These are phyloP conservation scores for Camponotus floridanus DNA, from an alignment of 1,140 invertebrate genomes.

Conservation along the genomic window DNA sequence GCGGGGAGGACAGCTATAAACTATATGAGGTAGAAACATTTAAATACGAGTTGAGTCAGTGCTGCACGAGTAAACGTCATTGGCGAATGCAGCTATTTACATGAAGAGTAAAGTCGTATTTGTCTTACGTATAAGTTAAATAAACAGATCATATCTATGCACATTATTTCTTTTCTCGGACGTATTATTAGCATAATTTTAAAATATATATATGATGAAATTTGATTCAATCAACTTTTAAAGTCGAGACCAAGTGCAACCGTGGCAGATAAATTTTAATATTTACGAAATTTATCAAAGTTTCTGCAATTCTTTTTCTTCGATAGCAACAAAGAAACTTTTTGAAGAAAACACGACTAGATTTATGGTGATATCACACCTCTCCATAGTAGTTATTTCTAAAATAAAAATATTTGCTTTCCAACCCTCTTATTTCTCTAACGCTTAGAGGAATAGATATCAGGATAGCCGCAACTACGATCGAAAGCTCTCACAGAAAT, in stretches of 20 bases:
- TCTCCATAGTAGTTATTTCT: neutral
- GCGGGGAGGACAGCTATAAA: conserved; percentile 78
- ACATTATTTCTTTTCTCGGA: neutral
- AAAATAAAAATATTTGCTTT: conserved; percentile 41
- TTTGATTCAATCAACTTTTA: neutral
- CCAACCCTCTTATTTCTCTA: conserved; percentile 37
- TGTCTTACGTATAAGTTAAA: neutral
- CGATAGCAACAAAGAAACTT: neutral
- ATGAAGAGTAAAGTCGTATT: neutral
- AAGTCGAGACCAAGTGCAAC: neutral
- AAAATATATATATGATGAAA: neutral
- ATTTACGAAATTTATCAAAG: neutral
- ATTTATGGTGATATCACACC: conserved; percentile 12
- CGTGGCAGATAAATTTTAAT: neutral
- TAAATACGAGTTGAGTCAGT: conserved; percentile 74
- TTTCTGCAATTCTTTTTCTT: neutral
- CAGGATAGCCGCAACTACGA: conserved; percentile 40
- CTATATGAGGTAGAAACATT: conserved; percentile 83
- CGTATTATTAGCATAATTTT: neutral
- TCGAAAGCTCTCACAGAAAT: conserved; percentile 82
- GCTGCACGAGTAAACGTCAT: conserved; percentile 65
- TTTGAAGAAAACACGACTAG: neutral
- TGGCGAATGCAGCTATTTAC: conserved; percentile 21
- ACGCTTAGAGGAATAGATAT: conserved; percentile 41
- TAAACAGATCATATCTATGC: neutral